A percentile compares a stretch with the other conserved stretches of the same genome.
Evolutionary conservation across 2,797 vertebrate species (phyloP).

Genomic region (Manis crassicaudata): DNA sequence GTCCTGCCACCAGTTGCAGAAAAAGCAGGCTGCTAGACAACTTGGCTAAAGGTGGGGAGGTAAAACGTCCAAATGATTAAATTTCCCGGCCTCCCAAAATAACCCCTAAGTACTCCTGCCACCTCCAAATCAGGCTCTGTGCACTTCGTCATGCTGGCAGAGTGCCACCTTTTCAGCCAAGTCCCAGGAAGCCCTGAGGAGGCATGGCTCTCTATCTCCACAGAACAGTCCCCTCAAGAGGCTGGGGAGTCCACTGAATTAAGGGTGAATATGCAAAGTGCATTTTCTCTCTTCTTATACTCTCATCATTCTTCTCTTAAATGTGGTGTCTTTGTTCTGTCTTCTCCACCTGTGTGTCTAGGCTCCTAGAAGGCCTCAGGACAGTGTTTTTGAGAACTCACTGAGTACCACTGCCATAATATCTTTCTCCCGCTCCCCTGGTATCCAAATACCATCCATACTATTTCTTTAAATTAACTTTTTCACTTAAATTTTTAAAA

Average conservation of each 20-base stretch:
- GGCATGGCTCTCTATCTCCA: neutral
- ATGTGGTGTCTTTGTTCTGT: neutral
- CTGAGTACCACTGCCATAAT: neutral
- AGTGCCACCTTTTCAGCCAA: neutral
- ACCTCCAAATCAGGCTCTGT: constrained; percentile 65
- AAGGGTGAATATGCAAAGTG: neutral
- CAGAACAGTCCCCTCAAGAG: neutral
- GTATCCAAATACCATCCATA: neutral
- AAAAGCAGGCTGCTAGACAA: neutral
- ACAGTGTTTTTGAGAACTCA: neutral
- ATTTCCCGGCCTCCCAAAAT: constrained; percentile 72
- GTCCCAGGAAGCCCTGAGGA: neutral
- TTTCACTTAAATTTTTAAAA: neutral
- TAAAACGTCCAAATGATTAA: constrained; percentile 54
- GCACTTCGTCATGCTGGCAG: neutral
- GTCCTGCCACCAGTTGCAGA: neutral
- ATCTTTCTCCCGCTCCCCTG: rapidly evolving
- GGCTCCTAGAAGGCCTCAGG: neutral
- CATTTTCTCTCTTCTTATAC: neutral
- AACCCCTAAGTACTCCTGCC: constrained; percentile 48
- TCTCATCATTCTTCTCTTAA: neutral
- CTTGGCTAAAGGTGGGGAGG: constrained; percentile 44
- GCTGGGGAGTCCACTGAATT: neutral
- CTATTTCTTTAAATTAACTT: neutral
- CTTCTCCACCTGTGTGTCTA: neutral